Evolutionary conservation across 2,888 invertebrate species (phyloP), one percentile per base, ranked within the genome.

Genomic region (Parnassius mnemosyne): DNA sequence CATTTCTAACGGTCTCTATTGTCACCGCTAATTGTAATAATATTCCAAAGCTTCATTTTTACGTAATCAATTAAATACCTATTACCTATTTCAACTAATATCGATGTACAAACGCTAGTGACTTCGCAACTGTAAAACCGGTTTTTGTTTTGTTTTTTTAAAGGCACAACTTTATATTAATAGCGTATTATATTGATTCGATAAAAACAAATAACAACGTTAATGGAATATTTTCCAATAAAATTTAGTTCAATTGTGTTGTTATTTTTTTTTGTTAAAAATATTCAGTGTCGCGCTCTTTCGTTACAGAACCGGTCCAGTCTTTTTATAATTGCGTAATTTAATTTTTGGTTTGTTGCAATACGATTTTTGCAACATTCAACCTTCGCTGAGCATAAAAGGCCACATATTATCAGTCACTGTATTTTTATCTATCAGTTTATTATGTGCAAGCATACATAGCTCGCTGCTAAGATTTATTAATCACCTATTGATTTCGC

Each of bases 351-450:
- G n/a, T 43, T 25, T 25, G 9, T 42, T 57, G 53, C 43, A 53
- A 49, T 25, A 53, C 43, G 20, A 49, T 57, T 53, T 57, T 25
- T 62, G 57, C 57, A 53, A 53, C 43, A 49, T 12, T 52, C 13
- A 41, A 13, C 49, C 61, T 62, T 57, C 57, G 53, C 43, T 53
- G 7, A 44, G 43, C 49, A 16, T 46, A 57, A 49, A 57, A 62
- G 56, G 57, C 43, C 61, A 34, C 51, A 25, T 54, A 43, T 52
- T 52, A 25, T 43, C n/a, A 53, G 13, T 42, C 53, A 42, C n/a
- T 53, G 53, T 20, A 10, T 16, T n/a, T 16, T 51, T 25, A 16
- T 47, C 10, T 13, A 9, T 49, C n/a, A 49, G 9, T 7, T 13
- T n/a, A 16, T 16, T 49, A 49, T 13, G 49, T 47, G 20, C 20